Evolutionary conservation across 2,888 invertebrate species (phyloP).

Genomic region (Meta bourneti): DNA sequence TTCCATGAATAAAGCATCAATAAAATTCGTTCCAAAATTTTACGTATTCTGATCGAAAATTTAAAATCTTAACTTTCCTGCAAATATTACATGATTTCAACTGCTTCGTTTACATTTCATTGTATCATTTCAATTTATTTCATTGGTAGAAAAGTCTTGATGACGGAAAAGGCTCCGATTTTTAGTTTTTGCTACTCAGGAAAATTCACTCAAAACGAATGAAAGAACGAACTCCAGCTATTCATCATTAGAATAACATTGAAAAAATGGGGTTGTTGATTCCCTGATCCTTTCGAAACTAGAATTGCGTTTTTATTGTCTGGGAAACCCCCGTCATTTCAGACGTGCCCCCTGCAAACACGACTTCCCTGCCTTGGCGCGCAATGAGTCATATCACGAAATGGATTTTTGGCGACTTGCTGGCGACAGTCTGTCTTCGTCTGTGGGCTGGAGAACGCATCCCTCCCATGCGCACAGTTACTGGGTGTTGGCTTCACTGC

Average conservation of each 20-base stretch:
- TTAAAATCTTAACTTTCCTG: too few relatives aligned
- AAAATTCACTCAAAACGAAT: background rate
- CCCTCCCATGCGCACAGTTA: constrained; percentile 49
- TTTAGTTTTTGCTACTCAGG: too few relatives aligned
- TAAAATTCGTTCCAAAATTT: too few relatives aligned
- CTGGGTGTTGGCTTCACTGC: constrained; percentile 76
- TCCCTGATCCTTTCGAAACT: background rate
- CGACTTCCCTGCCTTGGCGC: background rate
- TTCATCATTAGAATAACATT: background rate
- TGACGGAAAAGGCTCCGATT: too few relatives aligned
- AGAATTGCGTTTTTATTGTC: background rate
- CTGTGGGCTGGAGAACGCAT: constrained; percentile 41
- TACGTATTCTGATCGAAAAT: too few relatives aligned
- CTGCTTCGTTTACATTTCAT: too few relatives aligned
- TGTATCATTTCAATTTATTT: too few relatives aligned
- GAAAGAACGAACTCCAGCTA: background rate
- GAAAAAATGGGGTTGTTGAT: background rate
- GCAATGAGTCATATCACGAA: constrained; percentile 55
- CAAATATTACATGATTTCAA: too few relatives aligned
- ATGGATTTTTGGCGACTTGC: constrained; percentile 67
- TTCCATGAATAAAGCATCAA: too few relatives aligned
- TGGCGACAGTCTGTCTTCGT: constrained; percentile 64
- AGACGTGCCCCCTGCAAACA: constrained; percentile 16
- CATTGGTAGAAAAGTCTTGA: too few relatives aligned
- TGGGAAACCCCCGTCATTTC: constrained; percentile 10